Base-by-base conservation (phyloP, 2,888 invertebrate species). In the Ferrisia virgata region DNA sequence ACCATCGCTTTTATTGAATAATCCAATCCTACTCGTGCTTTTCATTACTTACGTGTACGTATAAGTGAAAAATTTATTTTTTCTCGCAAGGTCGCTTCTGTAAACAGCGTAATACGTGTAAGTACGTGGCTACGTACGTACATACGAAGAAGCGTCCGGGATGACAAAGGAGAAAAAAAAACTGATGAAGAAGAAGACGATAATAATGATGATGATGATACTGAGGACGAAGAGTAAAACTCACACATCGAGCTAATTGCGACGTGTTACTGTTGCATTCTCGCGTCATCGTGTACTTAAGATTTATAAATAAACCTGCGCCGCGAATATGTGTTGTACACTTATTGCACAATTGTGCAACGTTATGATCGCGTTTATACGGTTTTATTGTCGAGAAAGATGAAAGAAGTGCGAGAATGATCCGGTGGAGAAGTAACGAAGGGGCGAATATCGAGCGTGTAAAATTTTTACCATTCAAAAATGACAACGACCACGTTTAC, bases 291-390 rank as follows among this genome's bases (percentile, higher is more conserved):
- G 28, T 64, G 22, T 64, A 15, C n/a, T 9, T 5, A 43, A 28
- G 9, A 28, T 43, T 64, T 64, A 64, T 28, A 64, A 64, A 64
- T 64, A 64, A 64, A 64, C 64, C 64, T 28, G 5, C 28, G 15
- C 64, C 53, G 36, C 36, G 36, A 6, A 53, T 22, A 22, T 53
- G 18, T 53, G 53, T 53, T n/a, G 25, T 25, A 11, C n/a, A n/a
- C n/a, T n/a, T 64, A 28, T 64, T 64, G 64, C 64, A 64, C 64
- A 64, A 64, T 64, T 64, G 64, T 64, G 64, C 64, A 64, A 64
- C 64, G 28, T 28, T 64, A 31, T 13, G 15, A 28, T 64, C 64
- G 64, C 28, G 43, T 13, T 53, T 53, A 53, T 53, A 53, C 8
- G 22, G 64, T 64, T 64, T 25, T 28, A 64, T 64, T 25, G 64